phyloP scores from a whole-genome alignment of 2,797 vertebrate species.

The Vespertilio murinus region DNA sequence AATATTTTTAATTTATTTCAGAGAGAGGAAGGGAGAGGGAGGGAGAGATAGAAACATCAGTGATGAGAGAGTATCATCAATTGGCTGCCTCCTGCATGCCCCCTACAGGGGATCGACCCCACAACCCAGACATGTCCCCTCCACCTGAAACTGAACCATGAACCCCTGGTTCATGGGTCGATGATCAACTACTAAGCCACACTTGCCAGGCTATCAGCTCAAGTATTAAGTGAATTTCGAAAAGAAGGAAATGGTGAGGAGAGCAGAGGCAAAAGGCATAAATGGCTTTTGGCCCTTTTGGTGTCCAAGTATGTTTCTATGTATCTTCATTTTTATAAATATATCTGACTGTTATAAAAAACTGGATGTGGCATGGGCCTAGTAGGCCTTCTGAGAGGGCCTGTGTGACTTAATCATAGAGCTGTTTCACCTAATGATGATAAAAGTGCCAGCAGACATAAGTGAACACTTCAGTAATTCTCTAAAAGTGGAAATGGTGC shows the following conservation, averaged over 20 bases:
- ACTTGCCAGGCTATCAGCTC: no score
- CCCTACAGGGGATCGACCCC: no score
- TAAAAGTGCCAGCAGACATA: neutral
- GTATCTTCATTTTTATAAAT: slow-evolving; percentile 8
- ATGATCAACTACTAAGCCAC: no score
- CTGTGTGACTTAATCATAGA: neutral
- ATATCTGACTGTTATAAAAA: slow-evolving; percentile 17
- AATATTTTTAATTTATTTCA: no score
- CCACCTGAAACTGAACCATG: no score
- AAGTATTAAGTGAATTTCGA: neutral
- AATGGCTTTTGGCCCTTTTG: neutral
- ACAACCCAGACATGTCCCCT: no score
- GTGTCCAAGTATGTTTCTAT: neutral
- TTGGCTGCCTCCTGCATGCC: no score
- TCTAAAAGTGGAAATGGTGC: neutral
- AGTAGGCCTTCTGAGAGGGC: neutral
- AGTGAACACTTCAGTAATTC: neutral
- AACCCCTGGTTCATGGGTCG: no score
- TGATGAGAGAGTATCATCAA: no score
- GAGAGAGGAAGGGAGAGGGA: no score
- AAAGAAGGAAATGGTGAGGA: neutral
- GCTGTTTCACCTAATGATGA: neutral
- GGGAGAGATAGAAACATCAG: no score
- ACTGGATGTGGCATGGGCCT: neutral
- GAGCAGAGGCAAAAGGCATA: neutral